Conservation (phyloP, 2,113 vertebrate species). For the Ciconia stormi region DNA sequence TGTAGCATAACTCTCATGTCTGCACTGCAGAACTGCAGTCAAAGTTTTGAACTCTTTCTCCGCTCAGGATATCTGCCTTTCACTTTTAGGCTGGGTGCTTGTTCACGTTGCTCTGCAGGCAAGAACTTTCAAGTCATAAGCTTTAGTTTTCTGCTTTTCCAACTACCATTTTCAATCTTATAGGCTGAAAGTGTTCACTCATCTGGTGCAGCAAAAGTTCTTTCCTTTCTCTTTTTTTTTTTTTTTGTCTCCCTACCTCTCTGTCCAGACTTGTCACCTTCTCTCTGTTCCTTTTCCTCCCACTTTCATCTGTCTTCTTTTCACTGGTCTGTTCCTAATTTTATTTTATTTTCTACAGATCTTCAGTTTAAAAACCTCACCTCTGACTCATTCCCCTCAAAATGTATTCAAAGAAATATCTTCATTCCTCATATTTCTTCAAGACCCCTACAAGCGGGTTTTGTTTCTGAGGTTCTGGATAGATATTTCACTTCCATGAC, state of each 20-base stretch:
- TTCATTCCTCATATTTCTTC: constrained; percentile 50
- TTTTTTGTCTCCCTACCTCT: neutral
- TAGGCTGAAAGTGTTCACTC: neutral
- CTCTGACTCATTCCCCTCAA: constrained; percentile 22
- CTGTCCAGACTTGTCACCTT: neutral
- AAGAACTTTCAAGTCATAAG: neutral
- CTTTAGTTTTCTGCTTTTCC: constrained; percentile 10
- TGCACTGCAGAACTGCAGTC: neutral
- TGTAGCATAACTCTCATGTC: neutral
- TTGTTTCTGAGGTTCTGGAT: constrained; percentile 59
- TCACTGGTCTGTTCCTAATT: constrained; percentile 35
- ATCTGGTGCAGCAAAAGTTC: neutral
- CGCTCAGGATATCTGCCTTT: accelerated
- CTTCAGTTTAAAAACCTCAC: constrained; percentile 1
- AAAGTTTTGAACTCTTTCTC: neutral
- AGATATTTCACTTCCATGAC: constrained; percentile 69
- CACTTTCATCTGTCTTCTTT: constrained; percentile 24
- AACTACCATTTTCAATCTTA: neutral
- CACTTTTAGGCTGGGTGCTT: neutral
- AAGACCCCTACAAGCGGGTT: constrained; percentile 27
- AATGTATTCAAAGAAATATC: constrained; percentile 57
- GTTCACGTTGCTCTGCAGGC: neutral
- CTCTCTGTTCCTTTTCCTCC: neutral
- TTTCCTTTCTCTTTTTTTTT: neutral
- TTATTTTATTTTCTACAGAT: constrained; percentile 28